Base-by-base conservation (phyloP, 2,888 invertebrate species). In the Drosophila cognata region DNA sequence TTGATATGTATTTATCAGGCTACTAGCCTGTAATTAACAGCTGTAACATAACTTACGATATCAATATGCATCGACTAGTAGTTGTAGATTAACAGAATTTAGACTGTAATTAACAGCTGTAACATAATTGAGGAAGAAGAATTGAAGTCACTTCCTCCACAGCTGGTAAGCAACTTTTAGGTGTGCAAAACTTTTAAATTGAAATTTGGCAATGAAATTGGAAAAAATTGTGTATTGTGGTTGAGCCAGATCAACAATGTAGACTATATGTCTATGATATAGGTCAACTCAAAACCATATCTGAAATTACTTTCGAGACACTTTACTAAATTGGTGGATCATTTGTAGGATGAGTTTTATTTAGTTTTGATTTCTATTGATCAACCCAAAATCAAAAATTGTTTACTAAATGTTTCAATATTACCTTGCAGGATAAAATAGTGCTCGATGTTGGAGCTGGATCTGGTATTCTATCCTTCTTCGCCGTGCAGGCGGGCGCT, bases 391-490 rank as follows among this genome's bases (percentile, higher is more conserved):
- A 36, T 13, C 3, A 21, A 16, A 25, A 58, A 2, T 16, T 10
- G 8, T n/a, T 36, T n/a, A 18, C 10, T 13, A 28, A 25, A 25
- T 35, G 1, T 13, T 59, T 46, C 25, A 13, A 10, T 93, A 41
- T 7, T 33, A 11, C 6, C 13, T 98, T 99, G 92, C 31, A 96
- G 93, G 96, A 97, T 91, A 97, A 98, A 95, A 95, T 99, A 77
- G 96, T 99, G 16, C 94, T 99, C 89, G 99, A 99, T 94, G 99
- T 99, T 29, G 99, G 99, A 38, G 99, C 99, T 16, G 99, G 99
- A 18, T 99, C 99, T 33, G 99, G 99, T 58, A 99, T 99, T 88
- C 94, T 99, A 62, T 99, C 99, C 0, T 99, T 99, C 94, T 99
- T 99, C 93, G 99, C 99, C 52, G 96, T 97, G 48, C 99, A 99